Conservation (phyloP, 2,797 vertebrate species). For the Oreochromis mossambicus region DNA sequence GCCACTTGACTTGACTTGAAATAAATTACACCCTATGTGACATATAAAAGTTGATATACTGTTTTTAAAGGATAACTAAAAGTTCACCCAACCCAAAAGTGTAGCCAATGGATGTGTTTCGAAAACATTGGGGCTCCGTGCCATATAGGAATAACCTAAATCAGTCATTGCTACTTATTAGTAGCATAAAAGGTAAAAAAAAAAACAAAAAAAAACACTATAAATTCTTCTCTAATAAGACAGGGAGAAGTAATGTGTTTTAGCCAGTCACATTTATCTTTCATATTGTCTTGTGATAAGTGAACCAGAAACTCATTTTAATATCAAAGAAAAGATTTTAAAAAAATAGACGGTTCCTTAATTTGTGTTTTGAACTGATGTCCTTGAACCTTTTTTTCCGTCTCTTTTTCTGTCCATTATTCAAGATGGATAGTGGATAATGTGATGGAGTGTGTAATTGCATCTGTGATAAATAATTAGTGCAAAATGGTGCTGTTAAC, state of each 20-base stretch:
- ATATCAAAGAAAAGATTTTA: conserved; percentile 23
- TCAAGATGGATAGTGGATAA: conserved; percentile 55
- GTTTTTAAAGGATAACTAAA: background rate
- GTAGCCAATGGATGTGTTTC: background rate
- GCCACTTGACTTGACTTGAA: background rate
- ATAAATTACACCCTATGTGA: background rate
- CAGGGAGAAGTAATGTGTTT: conserved; percentile 1
- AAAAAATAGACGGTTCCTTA: background rate
- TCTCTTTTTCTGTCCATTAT: conserved; percentile 46
- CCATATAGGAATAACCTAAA: background rate
- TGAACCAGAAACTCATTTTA: conserved; percentile 22
- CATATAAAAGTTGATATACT: background rate
- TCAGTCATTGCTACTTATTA: background rate
- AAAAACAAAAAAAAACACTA: background rate
- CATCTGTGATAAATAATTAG: conserved; percentile 70
- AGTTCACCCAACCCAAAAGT: background rate
- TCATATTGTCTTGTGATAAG: conserved; percentile 25
- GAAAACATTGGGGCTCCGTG: background rate
- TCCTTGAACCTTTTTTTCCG: conserved; percentile 35
- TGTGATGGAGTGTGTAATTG: conserved; percentile 69
- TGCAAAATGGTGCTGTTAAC: conserved; percentile 57
- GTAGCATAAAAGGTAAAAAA: background rate
- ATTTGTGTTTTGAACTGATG: conserved; percentile 23
- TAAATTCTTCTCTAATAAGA: background rate
- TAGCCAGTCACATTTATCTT: background rate